Conservation (phyloP, 2,113 vertebrate genomes). For the Varanus salvator region DNA sequence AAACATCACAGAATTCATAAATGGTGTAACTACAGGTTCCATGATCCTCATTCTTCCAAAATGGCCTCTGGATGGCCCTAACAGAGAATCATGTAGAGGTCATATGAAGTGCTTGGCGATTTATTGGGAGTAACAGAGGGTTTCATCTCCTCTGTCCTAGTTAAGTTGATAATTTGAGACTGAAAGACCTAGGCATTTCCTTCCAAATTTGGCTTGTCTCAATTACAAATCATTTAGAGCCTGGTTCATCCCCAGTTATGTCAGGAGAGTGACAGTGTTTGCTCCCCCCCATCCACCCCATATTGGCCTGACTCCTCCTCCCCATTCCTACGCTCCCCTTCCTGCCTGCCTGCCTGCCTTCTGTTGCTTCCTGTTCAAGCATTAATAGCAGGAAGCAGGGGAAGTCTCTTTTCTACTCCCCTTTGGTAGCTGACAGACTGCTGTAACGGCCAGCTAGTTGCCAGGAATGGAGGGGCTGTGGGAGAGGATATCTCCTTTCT, state of each 20-base stretch:
- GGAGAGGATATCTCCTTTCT: background rate
- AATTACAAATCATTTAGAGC: background rate
- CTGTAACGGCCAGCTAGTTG: background rate
- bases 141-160: background rate
- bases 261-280: background rate
- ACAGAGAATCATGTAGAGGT: background rate
- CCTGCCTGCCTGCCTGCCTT: background rate
- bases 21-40: background rate
- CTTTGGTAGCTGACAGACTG: background rate
- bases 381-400: background rate
- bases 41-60: background rate
- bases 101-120: background rate
- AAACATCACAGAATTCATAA: background rate
- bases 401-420: background rate
- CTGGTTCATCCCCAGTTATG: background rate
- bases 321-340: background rate
- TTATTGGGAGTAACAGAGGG: no score
- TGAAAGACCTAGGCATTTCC: background rate
- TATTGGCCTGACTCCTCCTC: background rate
- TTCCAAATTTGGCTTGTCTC: background rate
- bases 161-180: background rate
- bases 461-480: background rate
- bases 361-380: background rate
- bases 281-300: background rate
- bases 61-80: background rate